These are phyloP conservation scores for Oegoconia quadripuncta DNA, from an alignment of 2,888 invertebrate species.

Conservation along the genomic window DNA sequence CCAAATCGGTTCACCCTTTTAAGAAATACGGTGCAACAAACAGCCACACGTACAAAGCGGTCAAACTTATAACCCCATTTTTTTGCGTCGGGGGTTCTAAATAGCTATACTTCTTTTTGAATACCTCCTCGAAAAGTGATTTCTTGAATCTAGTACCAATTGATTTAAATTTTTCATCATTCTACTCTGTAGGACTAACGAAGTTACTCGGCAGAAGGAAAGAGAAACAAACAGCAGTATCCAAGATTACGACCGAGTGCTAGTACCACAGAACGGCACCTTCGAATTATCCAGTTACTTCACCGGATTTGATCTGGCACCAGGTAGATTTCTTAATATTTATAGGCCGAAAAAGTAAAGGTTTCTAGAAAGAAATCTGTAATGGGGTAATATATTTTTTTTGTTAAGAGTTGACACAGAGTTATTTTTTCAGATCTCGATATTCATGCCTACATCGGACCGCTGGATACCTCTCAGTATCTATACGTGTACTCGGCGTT, in stretches of 20 bases:
- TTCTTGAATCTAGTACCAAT: too few relatives aligned
- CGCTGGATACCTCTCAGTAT: conserved; percentile 64
- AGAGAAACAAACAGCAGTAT: conserved; percentile 53
- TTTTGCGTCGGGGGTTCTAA: too few relatives aligned
- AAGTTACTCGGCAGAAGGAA: conserved; percentile 66
- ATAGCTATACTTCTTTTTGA: too few relatives aligned
- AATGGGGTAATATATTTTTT: too few relatives aligned
- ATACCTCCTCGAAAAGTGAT: too few relatives aligned
- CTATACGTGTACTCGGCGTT: conserved; percentile 65
- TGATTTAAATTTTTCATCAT: too few relatives aligned
- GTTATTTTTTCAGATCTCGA: conserved; percentile 48
- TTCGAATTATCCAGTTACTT: conserved; percentile 59
- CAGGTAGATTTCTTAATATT: conserved; percentile 37
- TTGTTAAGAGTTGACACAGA: too few relatives aligned
- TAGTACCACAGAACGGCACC: conserved; percentile 42
- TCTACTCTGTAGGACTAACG: conserved; percentile 58
- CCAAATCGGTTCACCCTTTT: too few relatives aligned
- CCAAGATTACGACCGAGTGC: conserved; percentile 48
- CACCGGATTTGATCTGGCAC: conserved; percentile 45
- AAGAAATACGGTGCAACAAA: too few relatives aligned
- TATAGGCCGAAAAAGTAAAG: not conserved
- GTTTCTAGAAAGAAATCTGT: too few relatives aligned
- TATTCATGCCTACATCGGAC: conserved; percentile 64
- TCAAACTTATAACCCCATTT: too few relatives aligned
- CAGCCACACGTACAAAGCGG: too few relatives aligned